Evolutionary conservation across 2,113 vertebrate genomes (phyloP), one percentile per base, ranked within the genome.

Genomic region (Apteryx owenii): DNA sequence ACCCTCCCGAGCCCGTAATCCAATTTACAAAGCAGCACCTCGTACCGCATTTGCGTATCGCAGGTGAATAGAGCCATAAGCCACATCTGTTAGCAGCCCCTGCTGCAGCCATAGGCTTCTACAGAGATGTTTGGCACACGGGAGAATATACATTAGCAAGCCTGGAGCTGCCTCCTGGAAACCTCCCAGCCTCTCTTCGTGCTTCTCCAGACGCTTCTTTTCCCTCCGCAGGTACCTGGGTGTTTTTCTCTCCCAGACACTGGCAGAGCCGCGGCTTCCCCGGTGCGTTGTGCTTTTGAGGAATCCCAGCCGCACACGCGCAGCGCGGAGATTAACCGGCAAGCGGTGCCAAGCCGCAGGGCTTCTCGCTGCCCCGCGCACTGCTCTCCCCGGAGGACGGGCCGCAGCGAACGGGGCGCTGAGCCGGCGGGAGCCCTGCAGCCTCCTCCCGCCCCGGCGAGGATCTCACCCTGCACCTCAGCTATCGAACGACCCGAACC

Each of bases 61-160:
- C 95, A 97, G 91, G 91, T 96, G 84, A 95, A 95, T 29, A 95
- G 86, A 95, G 97, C 97, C 95, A 96, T 60, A 72, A 97, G 97
- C 89, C 84, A 97, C 50, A 70, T 97, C 97, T 97, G 95, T 97
- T 97, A 97, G 92, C 97, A 97, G 91, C 76, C 82, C 58, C 69
- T 85, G 73, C 89, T 75, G 64, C 80, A 93, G 16, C 88, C 89
- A 84, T 12, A 90, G 86, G 64, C 82, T 91, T 73, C 91, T 86
- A 86, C 90, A 95, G 70, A 92, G 91, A 72, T 89, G 86, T 95
- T 97, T 97, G 96, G 96, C 95, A 96, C 79, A n/a, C 31, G 48
- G 68, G 29, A 87, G 60, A 90, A 93, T 33, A 94, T 13, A 9
- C 0, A 3, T 80, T 73, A 88, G 90, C 97, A 97, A 97, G 97